Base-by-base conservation (phyloP, 2,797 vertebrate species). In the Megalops cyprinoides region DNA sequence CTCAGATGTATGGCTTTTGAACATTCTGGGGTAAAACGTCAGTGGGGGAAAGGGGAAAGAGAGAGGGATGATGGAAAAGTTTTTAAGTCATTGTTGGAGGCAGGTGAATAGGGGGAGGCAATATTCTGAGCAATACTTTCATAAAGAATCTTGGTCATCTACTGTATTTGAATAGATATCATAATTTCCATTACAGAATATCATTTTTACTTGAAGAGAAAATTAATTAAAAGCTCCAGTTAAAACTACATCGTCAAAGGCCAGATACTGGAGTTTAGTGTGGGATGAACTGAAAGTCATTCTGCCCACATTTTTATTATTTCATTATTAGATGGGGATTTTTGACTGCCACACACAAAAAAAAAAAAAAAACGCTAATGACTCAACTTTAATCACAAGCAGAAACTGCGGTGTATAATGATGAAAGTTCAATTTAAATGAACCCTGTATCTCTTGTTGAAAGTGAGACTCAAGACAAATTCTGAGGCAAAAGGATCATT, bases 361-460 rank as follows among this genome's bases (percentile, higher is more conserved):
- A n/a, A n/a, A n/a, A n/a, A n/a, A n/a, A n/a, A 82, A 79, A 86
- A 65, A 65, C 15, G 79, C 85, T 37, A 75, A 69, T 84, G 78
- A 79, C 76, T 74, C 74, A 55, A 12, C 34, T 44, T 79, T 79
- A 81, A 67, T 86, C 81, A 86, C 48, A 42, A 25, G 34, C 34
- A 74, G 39, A 42, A 23, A 25, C 31, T 34, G 28, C 15, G 60
- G 60, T 31, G 31, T 65, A 65, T 14, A 34, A 31, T 20, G 25
- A 37, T 37, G 60, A 31, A 12, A 23, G 8, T 69, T 14, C 34
- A 0, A 39, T 69, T 69, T 42, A 42, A 42, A 39, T 20, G 23
- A 65, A n/a, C 37, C 39, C 42, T 23, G 8, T 18, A 65, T n/a
- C 18, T 20, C 12, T 67, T 28, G 25, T 67, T 37, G 34, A 42